These are phyloP conservation scores for Lysandra coridon DNA, from an alignment of 2,888 invertebrate genomes.

Conservation along the genomic window DNA sequence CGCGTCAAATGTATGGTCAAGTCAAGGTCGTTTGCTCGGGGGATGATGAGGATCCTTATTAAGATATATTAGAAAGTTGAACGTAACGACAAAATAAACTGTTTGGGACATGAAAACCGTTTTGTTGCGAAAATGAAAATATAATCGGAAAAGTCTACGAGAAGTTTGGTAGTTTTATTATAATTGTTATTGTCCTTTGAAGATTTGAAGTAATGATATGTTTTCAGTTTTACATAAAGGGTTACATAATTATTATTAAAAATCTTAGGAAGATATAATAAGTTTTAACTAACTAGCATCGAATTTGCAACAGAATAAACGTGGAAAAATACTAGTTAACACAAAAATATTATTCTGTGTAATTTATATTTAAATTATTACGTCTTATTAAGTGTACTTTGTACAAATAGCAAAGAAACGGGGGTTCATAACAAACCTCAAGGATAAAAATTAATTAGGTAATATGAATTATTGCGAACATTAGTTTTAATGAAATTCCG, in stretches of 20 bases:
- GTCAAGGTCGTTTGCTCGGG: too few species aligned
- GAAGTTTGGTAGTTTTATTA: background rate
- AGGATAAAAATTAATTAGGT: slow-evolving; percentile 14
- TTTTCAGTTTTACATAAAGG: too few species aligned
- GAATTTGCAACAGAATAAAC: background rate
- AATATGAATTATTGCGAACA: slow-evolving; percentile 3
- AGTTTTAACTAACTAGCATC: background rate
- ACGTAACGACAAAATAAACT: too few species aligned
- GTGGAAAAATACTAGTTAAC: background rate
- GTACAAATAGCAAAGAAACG: background rate
- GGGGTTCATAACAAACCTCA: slow-evolving; percentile 4
- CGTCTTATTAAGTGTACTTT: background rate
- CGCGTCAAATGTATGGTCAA: background rate
- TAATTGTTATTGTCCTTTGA: background rate
- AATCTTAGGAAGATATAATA: background rate
- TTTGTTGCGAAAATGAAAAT: too few species aligned
- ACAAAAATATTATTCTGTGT: background rate
- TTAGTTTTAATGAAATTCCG: slow-evolving; percentile 13
- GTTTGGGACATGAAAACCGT: too few species aligned
- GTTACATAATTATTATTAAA: too few species aligned
- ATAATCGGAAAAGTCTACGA: background rate
- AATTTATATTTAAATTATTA: background rate
- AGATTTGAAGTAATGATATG: too few species aligned
- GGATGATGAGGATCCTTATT: too few species aligned
- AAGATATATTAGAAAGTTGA: background rate